phyloP scores from a whole-genome alignment of 92 coral and sea anemone species.

The Paragorgia papillata region DNA sequence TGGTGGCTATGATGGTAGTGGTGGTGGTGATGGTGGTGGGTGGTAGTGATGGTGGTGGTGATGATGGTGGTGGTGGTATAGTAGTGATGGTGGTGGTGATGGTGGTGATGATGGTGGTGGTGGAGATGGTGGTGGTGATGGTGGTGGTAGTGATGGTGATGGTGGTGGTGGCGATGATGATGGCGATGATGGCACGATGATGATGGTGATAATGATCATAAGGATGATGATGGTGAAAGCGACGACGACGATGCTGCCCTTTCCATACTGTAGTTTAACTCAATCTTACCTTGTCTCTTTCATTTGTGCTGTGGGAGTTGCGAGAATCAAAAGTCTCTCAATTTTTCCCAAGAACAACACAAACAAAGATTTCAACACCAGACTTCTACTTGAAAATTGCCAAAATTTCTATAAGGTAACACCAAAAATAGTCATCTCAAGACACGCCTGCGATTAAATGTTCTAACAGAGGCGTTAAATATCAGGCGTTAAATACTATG shows the following conservation, averaged over 20 bases:
- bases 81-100: background rate
- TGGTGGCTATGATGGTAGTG: slow-evolving; percentile 4
- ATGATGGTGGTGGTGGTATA: no score
- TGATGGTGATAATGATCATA: background rate
- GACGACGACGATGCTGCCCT: background rate
- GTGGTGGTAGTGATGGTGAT: slow-evolving; percentile 2
- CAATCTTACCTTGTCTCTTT: slow-evolving; percentile 27
- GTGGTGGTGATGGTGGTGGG: slow-evolving; percentile 4
- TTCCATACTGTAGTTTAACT: background rate
- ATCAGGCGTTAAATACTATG: no score
- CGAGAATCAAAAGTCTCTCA: slow-evolving; percentile 20
- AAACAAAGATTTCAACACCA: slow-evolving; percentile 10
- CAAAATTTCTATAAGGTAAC: slow-evolving; percentile 37
- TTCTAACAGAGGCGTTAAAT: no score
- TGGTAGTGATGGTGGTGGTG: no score
- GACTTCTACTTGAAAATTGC: slow-evolving; percentile 13
- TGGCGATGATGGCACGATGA: background rate
- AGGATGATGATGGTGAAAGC: background rate
- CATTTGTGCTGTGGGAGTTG: slow-evolving; percentile 26
- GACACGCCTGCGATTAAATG: no score
- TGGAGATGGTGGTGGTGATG: slow-evolving; percentile 21
- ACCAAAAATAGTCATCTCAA: no score
- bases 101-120: slow-evolving; percentile 14
- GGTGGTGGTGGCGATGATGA: no score
- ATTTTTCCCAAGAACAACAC: slow-evolving; percentile 29